Evolutionary conservation across 2,888 invertebrate genomes (phyloP), one percentile per base, ranked within the genome.

Genomic region (Linnaemya tessellans): DNA sequence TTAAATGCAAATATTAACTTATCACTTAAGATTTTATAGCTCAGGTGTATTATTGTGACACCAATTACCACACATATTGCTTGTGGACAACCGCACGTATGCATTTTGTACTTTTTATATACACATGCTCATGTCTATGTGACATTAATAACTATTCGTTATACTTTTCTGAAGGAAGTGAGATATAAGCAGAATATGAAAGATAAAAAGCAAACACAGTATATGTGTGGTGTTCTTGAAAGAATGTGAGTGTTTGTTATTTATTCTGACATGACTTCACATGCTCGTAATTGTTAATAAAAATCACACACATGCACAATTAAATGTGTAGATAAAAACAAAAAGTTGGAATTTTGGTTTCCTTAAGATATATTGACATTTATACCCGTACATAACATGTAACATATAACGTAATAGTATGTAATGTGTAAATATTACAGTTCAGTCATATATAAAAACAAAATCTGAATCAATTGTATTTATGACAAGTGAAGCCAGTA

Each of bases 41-140:
- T 71, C 84, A 84, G 84, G 71, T 84, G 80, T 80, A 71, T 67
- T 71, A 58, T 80, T 67, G 84, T 80, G 84, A 77, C 70, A 70
- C 43, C 38, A 80, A 49, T 75, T 64, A 67, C 84, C 75, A 65
- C 71, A 84, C 64, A 80, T 80, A 70, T 70, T 75, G 70, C 71
- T 58, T 80, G 58, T 49, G 84, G 84, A 58, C 80, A 68, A 46
- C 67, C 78, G 84, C 10, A 41, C 18, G 38, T 77, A 84, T 80
- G 70, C 22, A 25, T 54, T 22, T 30, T 58, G 1, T 30, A n/a
- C 25, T 3, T 13, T 9, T 41, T 41, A 8, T 30, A 73, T 43
- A 41, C 11, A n/a, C n/a, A n/a, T n/a, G n/a, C n/a, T n/a, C n/a
- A 71, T 10, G 30, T 22, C 4, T 22, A 54, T 22, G 11, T 13